These are phyloP conservation scores for Drosophila repleta DNA, from an alignment of 1,140 invertebrate species.

Conservation along the genomic window DNA sequence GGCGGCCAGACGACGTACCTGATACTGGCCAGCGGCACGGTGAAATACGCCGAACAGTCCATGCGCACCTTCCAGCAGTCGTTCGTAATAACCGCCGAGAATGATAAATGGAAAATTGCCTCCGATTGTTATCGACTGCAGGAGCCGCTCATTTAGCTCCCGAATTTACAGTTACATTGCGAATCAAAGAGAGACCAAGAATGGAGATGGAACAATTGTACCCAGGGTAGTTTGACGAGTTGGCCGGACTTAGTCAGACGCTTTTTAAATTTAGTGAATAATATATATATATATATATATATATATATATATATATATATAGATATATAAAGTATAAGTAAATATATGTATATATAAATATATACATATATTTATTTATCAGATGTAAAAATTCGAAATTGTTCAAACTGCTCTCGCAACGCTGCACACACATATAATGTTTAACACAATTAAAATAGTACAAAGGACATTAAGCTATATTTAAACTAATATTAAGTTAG, in stretches of 20 bases:
- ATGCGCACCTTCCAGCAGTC: constrained; percentile 90
- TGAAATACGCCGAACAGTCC: constrained; percentile 87
- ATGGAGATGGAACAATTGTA: not conserved
- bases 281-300: not conserved
- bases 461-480: no score
- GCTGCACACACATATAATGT: no score
- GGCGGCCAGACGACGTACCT: constrained; percentile 89
- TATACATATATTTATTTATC: no score
- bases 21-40: constrained; percentile 90
- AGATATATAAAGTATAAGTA: no score
- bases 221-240: not conserved
- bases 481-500: no score
- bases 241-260: no score
- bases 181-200: not conserved
- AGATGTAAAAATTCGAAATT: no score
- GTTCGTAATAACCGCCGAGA: constrained; percentile 92
- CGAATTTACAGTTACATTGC: not conserved
- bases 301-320: not conserved
- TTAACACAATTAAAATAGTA: no score
- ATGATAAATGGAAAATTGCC: constrained; percentile 95
- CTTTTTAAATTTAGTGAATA: not conserved
- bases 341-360: no score
- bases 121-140: constrained; percentile 92
- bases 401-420: no score
- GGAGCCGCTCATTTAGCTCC: constrained; percentile 81